These are phyloP conservation scores for Drosophila pseudotalamancana DNA, from an alignment of 2,888 invertebrate species.

Conservation along the genomic window DNA sequence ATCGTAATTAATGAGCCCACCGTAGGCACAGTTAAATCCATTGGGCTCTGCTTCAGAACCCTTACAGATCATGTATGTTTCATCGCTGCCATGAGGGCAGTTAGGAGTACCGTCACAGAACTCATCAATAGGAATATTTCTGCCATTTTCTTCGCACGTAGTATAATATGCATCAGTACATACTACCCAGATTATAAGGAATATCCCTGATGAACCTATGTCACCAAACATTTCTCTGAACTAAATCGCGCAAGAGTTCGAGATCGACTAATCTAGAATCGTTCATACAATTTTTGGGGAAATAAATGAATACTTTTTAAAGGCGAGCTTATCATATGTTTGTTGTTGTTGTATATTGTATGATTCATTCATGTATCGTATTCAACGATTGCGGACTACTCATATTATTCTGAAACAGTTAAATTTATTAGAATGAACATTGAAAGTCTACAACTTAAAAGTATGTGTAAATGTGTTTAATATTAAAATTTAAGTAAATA, in stretches of 20 bases:
- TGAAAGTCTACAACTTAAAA: no score
- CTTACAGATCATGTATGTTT: constrained; percentile 21
- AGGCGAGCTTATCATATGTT: no score
- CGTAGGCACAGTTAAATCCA: constrained; percentile 10
- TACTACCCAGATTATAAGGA: background rate
- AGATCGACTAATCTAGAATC: background rate
- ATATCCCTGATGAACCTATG: background rate
- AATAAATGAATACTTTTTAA: no score
- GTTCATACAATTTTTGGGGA: background rate
- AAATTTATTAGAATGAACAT: no score
- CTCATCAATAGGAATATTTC: fast-evolving
- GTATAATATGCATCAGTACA: no score
- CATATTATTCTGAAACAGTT: no score
- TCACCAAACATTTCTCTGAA: background rate
- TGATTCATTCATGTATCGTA: no score
- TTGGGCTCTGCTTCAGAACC: fast-evolving
- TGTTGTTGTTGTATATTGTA: no score
- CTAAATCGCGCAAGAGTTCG: background rate
- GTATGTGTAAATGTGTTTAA: no score
- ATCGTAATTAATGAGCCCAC: fast-evolving
- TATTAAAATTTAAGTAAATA: no score
- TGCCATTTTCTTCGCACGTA: background rate
- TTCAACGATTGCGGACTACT: no score
- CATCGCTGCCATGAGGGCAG: constrained; percentile 36
- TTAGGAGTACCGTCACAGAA: constrained; percentile 8